Base-by-base conservation (phyloP, 2,888 invertebrate species). In the Pandemis corylana region DNA sequence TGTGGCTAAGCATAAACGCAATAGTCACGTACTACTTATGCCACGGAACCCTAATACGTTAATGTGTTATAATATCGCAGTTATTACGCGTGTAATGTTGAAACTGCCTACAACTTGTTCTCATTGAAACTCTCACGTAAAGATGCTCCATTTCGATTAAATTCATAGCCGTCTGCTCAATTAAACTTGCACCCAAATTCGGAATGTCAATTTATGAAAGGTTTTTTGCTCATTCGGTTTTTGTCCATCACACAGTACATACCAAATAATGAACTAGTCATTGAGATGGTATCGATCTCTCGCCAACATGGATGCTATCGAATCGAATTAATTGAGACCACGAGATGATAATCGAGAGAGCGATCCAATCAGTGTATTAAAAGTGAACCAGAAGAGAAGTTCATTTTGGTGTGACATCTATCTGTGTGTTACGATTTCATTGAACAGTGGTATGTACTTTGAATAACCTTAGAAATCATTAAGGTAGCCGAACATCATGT, bases 261-360 rank as follows among this genome's bases (percentile, higher is more conserved):
- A 73, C 76, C 75, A 76, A 78, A 78, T 79, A 80, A 80, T 80
- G 78, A 76, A 75, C 68, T 77, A 73, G 75, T 78, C 81, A 82
- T 79, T 80, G 63, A 82, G 77, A 80, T 77, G 77, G 73, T 79
- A 82, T 87, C 82, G 77, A 81, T 82, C 79, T 77, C 73, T 77
- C 77, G 41, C 56, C 77, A 77, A 73, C 76, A 67, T 77, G 79
- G 70, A 72, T 79, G 78, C 72, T 68, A 72, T 68, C 64, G 76
- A 80, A 83, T 82, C 77, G 79, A 79, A 80, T 78, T 78, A 80
- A 84, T 83, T 84, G 74, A 76, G 80, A 78, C 71, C 65, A 12
- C 44, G 49, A 49, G 65, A 49, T 65, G 28, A 46, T 65, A 49
- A 59, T 65, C 65, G 44, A 36, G 13, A 6, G 64, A 49, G 49